Evolutionary conservation across 2,113 vertebrate species (phyloP).

Genomic region (Tupaia chinensis): DNA sequence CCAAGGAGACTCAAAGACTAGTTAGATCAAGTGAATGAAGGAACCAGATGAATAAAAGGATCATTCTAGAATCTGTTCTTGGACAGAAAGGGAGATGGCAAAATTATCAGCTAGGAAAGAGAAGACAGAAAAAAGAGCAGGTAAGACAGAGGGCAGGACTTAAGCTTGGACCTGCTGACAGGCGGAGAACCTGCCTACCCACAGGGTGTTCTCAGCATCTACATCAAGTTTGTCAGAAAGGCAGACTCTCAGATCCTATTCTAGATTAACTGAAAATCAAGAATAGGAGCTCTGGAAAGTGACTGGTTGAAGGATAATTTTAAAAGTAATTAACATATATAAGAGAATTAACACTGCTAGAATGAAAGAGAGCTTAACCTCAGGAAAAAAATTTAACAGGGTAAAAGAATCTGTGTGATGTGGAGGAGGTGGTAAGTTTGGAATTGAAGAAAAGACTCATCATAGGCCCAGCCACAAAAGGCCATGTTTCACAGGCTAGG

Average conservation of each 20-base stretch:
- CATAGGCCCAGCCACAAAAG: neutral
- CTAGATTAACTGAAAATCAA: neutral
- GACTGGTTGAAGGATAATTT: neutral
- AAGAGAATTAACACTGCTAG: neutral
- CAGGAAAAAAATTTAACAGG: constrained; percentile 30
- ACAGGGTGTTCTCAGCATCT: neutral
- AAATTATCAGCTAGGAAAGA: neutral
- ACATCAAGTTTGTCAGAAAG: neutral
- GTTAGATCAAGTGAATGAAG: neutral
- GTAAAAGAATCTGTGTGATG: neutral
- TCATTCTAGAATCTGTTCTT: neutral
- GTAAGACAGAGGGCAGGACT: neutral
- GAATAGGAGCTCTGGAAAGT: neutral
- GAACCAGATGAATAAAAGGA: neutral
- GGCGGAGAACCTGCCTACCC: neutral
- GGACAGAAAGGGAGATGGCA: neutral
- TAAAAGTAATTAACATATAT: neutral
- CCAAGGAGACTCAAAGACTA: neutral
- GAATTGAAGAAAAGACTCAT: constrained; percentile 28
- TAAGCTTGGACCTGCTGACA: neutral
- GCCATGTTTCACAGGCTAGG: too few species aligned
- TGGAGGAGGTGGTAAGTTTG: neutral
- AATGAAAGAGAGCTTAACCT: neutral
- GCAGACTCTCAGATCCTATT: neutral
- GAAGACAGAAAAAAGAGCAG: neutral